phyloP scores from a whole-genome alignment of 1,140 invertebrate genomes.

The Hestina assimilis region DNA sequence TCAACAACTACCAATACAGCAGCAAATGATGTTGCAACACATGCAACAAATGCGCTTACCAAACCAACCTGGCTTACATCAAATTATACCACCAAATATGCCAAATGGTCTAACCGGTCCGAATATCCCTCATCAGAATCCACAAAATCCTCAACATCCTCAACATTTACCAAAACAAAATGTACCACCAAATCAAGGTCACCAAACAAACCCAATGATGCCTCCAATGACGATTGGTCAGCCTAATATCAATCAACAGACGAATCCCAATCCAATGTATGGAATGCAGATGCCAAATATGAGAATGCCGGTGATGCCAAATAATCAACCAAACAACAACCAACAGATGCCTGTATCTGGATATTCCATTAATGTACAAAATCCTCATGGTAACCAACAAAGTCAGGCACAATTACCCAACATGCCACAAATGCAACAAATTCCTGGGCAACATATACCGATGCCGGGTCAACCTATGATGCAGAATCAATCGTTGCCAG shows the following conservation, averaged over 20 bases:
- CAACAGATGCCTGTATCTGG: conserved; percentile 47
- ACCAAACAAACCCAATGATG: conserved; percentile 55
- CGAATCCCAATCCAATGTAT: conserved; percentile 56
- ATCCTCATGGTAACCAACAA: conserved; percentile 47
- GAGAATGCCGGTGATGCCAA: conserved; percentile 63
- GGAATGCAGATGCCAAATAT: conserved; percentile 69
- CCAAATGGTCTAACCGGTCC: conserved; percentile 46
- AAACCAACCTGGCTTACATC: conserved; percentile 58
- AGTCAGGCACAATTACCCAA: conserved; percentile 43
- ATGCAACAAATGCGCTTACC: conserved; percentile 70
- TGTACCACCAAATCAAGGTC: conserved; percentile 55
- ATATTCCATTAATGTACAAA: conserved; percentile 53
- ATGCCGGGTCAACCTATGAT: conserved; percentile 36
- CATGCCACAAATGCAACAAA: conserved; percentile 26
- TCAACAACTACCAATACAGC: conserved; percentile 54
- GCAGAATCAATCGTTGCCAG: conserved; percentile 34
- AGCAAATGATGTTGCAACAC: conserved; percentile 62
- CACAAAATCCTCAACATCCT: conserved; percentile 41
- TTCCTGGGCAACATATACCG: conserved; percentile 30
- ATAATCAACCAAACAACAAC: conserved; percentile 48
- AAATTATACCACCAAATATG: conserved; percentile 52
- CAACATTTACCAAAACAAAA: conserved; percentile 58
- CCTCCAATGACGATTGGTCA: conserved; percentile 53
- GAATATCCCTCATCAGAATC: conserved; percentile 43
- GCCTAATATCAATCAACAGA: conserved; percentile 40